These are phyloP conservation scores for Chloroceryle aenea DNA, from an alignment of 2,113 vertebrate species.

Conservation along the genomic window DNA sequence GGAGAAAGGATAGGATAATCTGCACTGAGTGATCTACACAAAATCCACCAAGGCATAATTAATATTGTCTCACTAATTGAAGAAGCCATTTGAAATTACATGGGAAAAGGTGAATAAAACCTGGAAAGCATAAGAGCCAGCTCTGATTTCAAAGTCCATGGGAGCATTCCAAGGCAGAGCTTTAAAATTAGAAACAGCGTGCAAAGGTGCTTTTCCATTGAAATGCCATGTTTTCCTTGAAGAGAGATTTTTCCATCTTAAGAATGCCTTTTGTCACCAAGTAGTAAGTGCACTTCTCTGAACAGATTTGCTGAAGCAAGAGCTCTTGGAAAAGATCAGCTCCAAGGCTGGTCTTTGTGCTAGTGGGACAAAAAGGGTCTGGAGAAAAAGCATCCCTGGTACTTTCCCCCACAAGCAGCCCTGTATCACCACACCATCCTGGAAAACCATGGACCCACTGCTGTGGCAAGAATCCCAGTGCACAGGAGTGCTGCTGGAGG, in stretches of 20 bases:
- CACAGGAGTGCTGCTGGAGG: neutral
- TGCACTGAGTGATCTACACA: neutral
- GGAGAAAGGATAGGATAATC: neutral
- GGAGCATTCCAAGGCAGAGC: slow-evolving; percentile 56
- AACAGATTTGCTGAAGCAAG: neutral
- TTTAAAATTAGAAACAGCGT: slow-evolving; percentile 67
- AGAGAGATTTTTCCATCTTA: slow-evolving; percentile 58
- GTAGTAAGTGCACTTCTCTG: neutral
- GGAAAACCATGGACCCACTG: rapidly evolving
- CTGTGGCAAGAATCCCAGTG: rapidly evolving
- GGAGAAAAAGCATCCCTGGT: neutral
- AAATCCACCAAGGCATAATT: slow-evolving; percentile 18
- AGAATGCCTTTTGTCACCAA: neutral
- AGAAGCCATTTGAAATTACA: slow-evolving; percentile 38
- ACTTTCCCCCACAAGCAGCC: rapidly evolving
- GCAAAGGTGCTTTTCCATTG: slow-evolving; percentile 56
- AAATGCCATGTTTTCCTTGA: slow-evolving; percentile 65
- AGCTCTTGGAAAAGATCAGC: neutral
- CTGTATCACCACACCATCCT: rapidly evolving
- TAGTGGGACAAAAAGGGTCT: neutral
- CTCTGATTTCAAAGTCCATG: slow-evolving; percentile 65
- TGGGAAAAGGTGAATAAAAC: slow-evolving; percentile 59
- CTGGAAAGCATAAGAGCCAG: slow-evolving; percentile 56
- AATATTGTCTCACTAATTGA: slow-evolving; percentile 44
- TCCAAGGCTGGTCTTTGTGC: neutral